Evolutionary conservation across 64 coral and sea anemone species (phyloP), one percentile per base, ranked within the genome.

Genomic region (Pocillopora verrucosa): DNA sequence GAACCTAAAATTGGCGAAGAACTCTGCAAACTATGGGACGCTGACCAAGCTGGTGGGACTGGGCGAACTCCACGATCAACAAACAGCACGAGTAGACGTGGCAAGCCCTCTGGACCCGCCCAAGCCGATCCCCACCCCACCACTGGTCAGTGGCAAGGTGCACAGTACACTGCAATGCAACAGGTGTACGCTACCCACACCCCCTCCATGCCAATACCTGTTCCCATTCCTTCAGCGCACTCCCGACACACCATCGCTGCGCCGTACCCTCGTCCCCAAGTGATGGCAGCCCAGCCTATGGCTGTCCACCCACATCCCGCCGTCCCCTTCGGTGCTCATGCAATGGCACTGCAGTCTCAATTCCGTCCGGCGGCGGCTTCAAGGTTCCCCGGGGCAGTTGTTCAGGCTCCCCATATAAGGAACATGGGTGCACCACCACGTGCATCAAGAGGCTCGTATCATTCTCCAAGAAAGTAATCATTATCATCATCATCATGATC

Each of bases 201-300:
- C 5, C 91, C 96, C 0, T 98, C 96, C 69, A 88, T 98, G 90
- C 96, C 96, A 22, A 98, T 98, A 56, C 96, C 96, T 72, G 96
- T 99, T 35, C 96, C 96, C 24, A 72, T 98, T 57, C 90, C 93
- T 24, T 78, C 90, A 1, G 72, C 92, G 14, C 94, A 96, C 35
- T 86, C 88, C 20, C 92, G 79, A 41, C 87, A 94, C 25, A 20
- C 87, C 61, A 67, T 90, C 72, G 56, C 75, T 25, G 34, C 58
- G 9, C 72, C 70, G 7, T 88, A 88, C 58, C 26, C 86, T 24
- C 57, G 73, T 16, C 83, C 51, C 57, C 72, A 75, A 88, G 75
- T 88, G 20, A 36, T 67, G 14, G 73, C 86, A 78, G 30, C 86
- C 16, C 86, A 77, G 57, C 73, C 86, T 36, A 88, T 88, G 72